These are phyloP conservation scores for Onychomys torridus DNA, from an alignment of 2,797 vertebrate genomes.

Conservation along the genomic window DNA sequence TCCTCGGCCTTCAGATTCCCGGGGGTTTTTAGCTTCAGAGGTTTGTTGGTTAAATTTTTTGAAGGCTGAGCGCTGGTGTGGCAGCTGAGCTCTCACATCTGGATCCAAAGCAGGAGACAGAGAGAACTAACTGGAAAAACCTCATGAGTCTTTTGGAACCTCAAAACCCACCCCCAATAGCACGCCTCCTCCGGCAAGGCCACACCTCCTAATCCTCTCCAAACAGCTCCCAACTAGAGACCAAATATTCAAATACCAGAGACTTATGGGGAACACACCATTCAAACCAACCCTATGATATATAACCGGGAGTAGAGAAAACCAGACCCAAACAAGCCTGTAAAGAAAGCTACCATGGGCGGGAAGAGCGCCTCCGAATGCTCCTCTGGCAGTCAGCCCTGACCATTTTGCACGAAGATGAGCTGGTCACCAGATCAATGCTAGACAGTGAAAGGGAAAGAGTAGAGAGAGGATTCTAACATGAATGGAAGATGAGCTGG, in stretches of 20 bases:
- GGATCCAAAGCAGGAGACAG: neutral
- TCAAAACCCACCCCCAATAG: neutral
- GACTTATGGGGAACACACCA: neutral
- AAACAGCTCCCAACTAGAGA: neutral
- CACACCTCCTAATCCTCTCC: neutral
- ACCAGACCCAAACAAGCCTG: neutral
- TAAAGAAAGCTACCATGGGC: neutral
- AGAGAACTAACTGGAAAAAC: neutral
- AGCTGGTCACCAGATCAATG: neutral
- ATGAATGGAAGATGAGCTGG: neutral
- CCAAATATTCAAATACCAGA: neutral
- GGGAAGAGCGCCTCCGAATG: rapidly evolving
- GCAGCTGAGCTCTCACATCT: neutral
- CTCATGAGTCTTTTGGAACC: neutral
- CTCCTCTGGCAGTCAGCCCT: neutral
- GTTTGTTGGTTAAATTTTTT: neutral
- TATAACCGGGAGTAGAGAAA: neutral
- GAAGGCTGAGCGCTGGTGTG: neutral
- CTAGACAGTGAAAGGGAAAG: neutral
- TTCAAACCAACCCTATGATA: neutral
- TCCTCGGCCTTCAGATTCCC: neutral
- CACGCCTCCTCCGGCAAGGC: neutral
- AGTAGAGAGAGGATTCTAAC: neutral
- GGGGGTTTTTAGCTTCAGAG: neutral
- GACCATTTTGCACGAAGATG: neutral